These are phyloP conservation scores for Alviniconcha marisindica DNA, from an alignment of 1,140 invertebrate species.

Conservation along the genomic window DNA sequence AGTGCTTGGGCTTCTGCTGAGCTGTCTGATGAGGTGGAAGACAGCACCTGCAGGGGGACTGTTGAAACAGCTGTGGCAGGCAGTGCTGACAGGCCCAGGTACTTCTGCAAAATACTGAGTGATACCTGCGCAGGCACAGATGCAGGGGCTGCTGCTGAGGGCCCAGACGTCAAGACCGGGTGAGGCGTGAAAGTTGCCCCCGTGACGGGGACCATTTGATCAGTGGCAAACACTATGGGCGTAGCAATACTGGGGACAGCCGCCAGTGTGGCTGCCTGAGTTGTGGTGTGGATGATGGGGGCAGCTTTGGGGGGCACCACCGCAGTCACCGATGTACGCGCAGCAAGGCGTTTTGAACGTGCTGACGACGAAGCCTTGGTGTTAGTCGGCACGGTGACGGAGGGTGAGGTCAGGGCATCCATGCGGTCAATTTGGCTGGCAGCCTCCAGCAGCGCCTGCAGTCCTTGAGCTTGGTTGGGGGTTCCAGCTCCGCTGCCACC, in stretches of 20 bases:
- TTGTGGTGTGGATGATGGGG: not conserved
- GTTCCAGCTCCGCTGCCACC: not conserved
- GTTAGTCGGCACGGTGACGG: not conserved
- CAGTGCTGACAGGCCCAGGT: constrained; percentile 9
- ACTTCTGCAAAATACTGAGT: constrained; percentile 5
- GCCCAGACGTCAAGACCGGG: not conserved
- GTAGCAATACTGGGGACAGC: not conserved
- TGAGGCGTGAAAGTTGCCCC: not conserved
- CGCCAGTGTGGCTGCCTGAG: not conserved
- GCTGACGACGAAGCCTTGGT: not conserved
- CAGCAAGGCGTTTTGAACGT: not conserved
- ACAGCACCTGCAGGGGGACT: not conserved
- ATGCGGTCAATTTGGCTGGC: constrained; percentile 10
- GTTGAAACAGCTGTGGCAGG: not conserved
- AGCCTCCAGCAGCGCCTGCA: not conserved
- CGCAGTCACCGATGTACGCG: not conserved
- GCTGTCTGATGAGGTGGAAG: not conserved
- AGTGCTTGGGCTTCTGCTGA: not conserved
- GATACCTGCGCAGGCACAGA: not conserved
- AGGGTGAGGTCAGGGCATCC: not conserved
- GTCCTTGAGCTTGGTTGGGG: not conserved
- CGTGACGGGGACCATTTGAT: not conserved
- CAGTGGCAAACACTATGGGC: not conserved
- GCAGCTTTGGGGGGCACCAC: not conserved
- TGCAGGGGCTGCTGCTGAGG: not conserved